Evolutionary conservation across 2,888 invertebrate genomes (phyloP).

Genomic region (Plemyria rubiginata): DNA sequence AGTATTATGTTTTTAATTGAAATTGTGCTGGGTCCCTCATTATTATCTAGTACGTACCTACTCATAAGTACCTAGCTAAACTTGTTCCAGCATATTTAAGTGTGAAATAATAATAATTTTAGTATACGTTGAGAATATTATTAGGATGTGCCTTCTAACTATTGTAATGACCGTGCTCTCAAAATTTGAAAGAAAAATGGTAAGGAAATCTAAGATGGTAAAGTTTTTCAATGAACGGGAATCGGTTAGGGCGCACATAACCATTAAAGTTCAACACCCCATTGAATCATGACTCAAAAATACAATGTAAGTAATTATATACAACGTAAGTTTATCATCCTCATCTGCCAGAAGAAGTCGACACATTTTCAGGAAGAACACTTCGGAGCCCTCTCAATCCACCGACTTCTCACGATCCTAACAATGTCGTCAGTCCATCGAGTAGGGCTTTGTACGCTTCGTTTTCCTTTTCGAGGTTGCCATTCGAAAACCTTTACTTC

Average conservation of each 20-base stretch:
- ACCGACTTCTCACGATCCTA: too few species aligned
- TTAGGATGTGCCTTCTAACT: too few species aligned
- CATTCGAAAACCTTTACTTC: too few species aligned
- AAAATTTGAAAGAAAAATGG: too few species aligned
- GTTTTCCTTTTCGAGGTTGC: too few species aligned
- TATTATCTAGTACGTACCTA: neutral
- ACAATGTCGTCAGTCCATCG: too few species aligned
- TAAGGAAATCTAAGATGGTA: neutral
- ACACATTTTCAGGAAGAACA: too few species aligned
- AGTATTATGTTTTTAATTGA: constrained; percentile 4
- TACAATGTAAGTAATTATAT: neutral
- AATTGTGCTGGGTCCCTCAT: constrained; percentile 1
- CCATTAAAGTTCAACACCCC: neutral
- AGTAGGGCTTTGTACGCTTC: too few species aligned
- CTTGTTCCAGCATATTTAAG: neutral
- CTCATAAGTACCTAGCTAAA: neutral
- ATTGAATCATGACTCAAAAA: neutral
- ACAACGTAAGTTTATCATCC: neutral
- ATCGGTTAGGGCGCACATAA: neutral
- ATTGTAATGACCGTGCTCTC: too few species aligned
- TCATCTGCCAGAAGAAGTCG: too few species aligned
- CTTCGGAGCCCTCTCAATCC: too few species aligned
- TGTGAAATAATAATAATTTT: neutral
- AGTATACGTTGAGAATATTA: too few species aligned
- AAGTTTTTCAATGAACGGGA: constrained; percentile 3